A percentile compares a stretch with the other conserved stretches of the same genome.
These are phyloP conservation scores for Drosophila borborema DNA, from an alignment of 2,888 invertebrate species.

Conservation along the genomic window DNA sequence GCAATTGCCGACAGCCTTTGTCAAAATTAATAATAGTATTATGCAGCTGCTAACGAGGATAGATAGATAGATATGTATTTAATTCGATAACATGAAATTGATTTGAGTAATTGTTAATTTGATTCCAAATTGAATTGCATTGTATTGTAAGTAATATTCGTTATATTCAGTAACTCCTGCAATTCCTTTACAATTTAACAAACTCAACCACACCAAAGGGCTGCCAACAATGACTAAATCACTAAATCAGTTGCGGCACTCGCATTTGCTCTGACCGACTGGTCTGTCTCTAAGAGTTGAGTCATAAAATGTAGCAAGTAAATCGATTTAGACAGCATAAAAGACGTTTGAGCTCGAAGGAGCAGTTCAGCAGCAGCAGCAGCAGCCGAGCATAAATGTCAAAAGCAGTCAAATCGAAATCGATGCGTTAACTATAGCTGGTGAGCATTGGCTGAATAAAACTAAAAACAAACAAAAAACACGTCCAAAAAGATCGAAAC, in stretches of 20 bases:
- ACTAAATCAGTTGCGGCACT: constrained; percentile 55
- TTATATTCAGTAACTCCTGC: background rate
- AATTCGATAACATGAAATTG: background rate
- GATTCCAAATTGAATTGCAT: constrained; percentile 1
- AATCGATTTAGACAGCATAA: constrained; percentile 59
- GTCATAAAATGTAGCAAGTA: constrained; percentile 72
- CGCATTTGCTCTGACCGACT: background rate
- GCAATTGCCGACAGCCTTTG: background rate
- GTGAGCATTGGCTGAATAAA: constrained; percentile 9
- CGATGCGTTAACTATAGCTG: constrained; percentile 28
- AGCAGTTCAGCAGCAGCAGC: constrained; percentile 7
- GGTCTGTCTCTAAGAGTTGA: constrained; percentile 62
- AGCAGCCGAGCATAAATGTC: constrained; percentile 70
- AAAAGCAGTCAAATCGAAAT: constrained; percentile 73
- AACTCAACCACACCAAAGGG: constrained; percentile 33
- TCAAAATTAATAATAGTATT: background rate
- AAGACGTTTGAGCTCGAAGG: constrained; percentile 27
- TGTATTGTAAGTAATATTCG: background rate
- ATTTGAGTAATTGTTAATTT: background rate
- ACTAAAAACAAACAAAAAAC: constrained; percentile 32
- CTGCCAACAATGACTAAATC: constrained; percentile 57
- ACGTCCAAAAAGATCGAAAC: constrained; percentile 21
- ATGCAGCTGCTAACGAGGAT: background rate
- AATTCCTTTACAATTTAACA: constrained; percentile 9
- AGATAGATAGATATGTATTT: background rate